phyloP scores from a whole-genome alignment of 2,888 invertebrate species.

The Epistrophe eligans region DNA sequence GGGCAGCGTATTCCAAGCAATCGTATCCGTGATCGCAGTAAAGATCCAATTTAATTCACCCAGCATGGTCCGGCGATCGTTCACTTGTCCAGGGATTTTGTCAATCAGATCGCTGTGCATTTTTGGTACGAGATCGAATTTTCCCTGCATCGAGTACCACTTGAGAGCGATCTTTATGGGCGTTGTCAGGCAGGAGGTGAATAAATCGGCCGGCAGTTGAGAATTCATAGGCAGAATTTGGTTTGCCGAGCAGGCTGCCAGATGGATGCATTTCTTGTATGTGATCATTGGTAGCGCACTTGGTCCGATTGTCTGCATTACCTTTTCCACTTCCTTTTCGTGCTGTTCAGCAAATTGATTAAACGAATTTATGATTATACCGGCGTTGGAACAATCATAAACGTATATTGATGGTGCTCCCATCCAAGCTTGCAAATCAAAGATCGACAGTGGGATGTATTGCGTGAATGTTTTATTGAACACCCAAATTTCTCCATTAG shows the following conservation, averaged over 20 bases:
- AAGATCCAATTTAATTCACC: conserved; percentile 99
- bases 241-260: conserved; percentile 97
- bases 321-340: conserved; percentile 89
- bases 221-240: conserved; percentile 98
- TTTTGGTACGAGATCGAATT: conserved; percentile 91
- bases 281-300: conserved; percentile 83
- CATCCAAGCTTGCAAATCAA: conserved; percentile 99
- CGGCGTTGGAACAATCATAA: conserved; percentile 99
- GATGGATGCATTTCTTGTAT: conserved; percentile 96
- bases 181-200: conserved; percentile 98
- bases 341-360: conserved; percentile 95
- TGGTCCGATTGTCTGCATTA: conserved; percentile 80
- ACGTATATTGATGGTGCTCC: conserved; percentile 99
- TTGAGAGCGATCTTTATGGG: conserved; percentile 98
- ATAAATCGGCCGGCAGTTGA: conserved; percentile 97
- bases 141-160: conserved; percentile 95
- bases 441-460: conserved; percentile 99
- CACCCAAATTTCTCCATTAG: conserved; percentile 99
- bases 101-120: conserved; percentile 94
- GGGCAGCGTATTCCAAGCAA: conserved; percentile 99
- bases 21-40: conserved; percentile 99
- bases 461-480: conserved; percentile 99
- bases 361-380: conserved; percentile 96
- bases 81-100: conserved; percentile 98
- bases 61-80: conserved; percentile 97